Evolutionary conservation across 2,113 vertebrate genomes (phyloP).

Genomic region (Chloebia gouldiae): DNA sequence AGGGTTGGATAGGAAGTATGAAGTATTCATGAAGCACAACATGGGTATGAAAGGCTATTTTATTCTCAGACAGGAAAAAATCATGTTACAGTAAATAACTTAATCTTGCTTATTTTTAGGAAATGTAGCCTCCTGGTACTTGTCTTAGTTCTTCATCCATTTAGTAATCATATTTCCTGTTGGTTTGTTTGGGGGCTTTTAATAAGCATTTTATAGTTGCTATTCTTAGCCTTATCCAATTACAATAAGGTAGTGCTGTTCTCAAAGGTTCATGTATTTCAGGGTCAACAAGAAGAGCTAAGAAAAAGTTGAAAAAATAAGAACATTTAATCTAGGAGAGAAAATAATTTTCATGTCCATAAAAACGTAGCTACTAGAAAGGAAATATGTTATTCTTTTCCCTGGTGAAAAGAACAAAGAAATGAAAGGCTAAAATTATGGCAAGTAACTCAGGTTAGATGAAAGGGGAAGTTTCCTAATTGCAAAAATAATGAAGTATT

Average conservation of each 20-base stretch:
- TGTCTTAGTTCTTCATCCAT: background rate
- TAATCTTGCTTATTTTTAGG: background rate
- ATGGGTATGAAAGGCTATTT: background rate
- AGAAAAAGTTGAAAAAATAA: background rate
- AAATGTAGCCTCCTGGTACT: background rate
- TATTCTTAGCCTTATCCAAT: background rate
- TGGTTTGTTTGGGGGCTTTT: background rate
- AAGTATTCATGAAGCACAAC: background rate
- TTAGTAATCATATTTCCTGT: background rate
- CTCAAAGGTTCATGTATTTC: background rate
- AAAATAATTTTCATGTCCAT: background rate
- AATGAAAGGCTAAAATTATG: slow-evolving; percentile 19
- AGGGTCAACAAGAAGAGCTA: background rate
- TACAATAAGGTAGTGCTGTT: background rate
- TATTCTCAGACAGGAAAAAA: background rate
- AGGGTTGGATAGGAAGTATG: background rate
- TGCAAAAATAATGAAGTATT: slow-evolving; percentile 21
- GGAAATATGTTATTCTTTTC: background rate
- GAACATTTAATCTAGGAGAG: background rate
- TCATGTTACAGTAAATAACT: background rate
- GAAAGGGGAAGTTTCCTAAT: slow-evolving; percentile 39
- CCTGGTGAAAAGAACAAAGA: slow-evolving; percentile 49
- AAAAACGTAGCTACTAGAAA: slow-evolving; percentile 2
- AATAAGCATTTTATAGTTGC: background rate
- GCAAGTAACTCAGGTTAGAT: slow-evolving; percentile 12